Percentiles rank a stretch among this genome's conserved stretches.
These are phyloP conservation scores for Sebastes paucispinis DNA, from an alignment of 2,797 vertebrate genomes.

Conservation along the genomic window DNA sequence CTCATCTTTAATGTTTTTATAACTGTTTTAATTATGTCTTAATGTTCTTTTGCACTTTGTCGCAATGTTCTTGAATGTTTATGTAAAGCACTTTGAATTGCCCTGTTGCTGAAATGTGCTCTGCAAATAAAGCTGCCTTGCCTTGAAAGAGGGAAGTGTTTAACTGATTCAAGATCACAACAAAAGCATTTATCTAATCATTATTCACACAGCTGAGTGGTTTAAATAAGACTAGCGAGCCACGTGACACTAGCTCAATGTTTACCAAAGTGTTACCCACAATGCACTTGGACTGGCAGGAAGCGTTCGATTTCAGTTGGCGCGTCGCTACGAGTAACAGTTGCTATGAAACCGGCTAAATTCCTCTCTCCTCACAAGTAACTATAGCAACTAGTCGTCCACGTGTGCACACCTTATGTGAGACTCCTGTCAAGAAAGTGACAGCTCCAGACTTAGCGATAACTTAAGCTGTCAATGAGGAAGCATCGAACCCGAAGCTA, in stretches of 20 bases:
- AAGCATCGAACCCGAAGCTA: background rate
- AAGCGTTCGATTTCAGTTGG: conserved; percentile 46
- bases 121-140: no score
- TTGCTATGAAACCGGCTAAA: background rate
- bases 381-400: background rate
- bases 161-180: background rate
- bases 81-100: no score
- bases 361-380: background rate
- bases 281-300: conserved; percentile 65
- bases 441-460: background rate
- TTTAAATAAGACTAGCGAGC: background rate
- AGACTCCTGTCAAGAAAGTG: background rate
- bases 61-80: no score
- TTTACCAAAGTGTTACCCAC: conserved; percentile 57
- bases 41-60: no score
- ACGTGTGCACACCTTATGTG: background rate
- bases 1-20: no score
- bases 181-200: background rate
- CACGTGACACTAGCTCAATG: background rate
- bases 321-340: conserved; percentile 37
- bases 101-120: accelerated
- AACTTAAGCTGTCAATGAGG: background rate
- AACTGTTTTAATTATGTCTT: no score
- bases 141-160: background rate
- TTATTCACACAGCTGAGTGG: accelerated